Evolutionary conservation across 2,113 vertebrate genomes (phyloP), one percentile per base, ranked within the genome.

Genomic region (Caranx melampygus): DNA sequence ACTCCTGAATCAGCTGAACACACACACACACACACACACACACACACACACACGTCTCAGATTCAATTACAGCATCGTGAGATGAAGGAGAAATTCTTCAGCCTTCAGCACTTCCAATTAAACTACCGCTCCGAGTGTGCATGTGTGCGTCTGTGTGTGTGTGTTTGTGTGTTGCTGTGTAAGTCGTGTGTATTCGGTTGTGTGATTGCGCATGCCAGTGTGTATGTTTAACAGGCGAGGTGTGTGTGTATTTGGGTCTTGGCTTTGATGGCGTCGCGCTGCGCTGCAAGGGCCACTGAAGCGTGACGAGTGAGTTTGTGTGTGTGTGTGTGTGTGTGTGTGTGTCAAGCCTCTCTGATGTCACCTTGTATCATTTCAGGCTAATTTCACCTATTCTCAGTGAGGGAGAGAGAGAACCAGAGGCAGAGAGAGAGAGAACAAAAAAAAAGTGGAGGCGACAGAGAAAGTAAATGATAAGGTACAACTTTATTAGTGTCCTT

Each of bases 91-190:
- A 93, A 92, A 89, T 93, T 93, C 82, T 91, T 90, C 92, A 91
- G 92, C 92, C 92, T 94, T 92, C 92, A 93, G 92, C 92, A 93
- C 87, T 94, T 93, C 92, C 92, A 94, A 94, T 94, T 94, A 94
- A 93, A 89, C 85, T 62, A 76, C 84, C 1, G 58, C 81, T 87
- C 79, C 67, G 87, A 75, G 88, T 85, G 81, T 78, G 86, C 62
- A 84, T 61, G 64, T 51, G 45, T 62, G 62, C 47, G 64, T 83
- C 68, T 64, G 45, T 35, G 40, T 49, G 47, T 44, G 52, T 42
- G 61, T n/a, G 72, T 40, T 26, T 45, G 82, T 77, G 76, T 81
- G 75, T 84, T 20, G 3, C 62, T 12, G 65, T 47, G 69, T 26
- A 58, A 57, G 77, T 64, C 8, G n/a, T 80, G 72, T 82, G 81